These are phyloP conservation scores for Drosophila sturtevanti DNA, from an alignment of 1,140 invertebrate genomes.

Conservation along the genomic window DNA sequence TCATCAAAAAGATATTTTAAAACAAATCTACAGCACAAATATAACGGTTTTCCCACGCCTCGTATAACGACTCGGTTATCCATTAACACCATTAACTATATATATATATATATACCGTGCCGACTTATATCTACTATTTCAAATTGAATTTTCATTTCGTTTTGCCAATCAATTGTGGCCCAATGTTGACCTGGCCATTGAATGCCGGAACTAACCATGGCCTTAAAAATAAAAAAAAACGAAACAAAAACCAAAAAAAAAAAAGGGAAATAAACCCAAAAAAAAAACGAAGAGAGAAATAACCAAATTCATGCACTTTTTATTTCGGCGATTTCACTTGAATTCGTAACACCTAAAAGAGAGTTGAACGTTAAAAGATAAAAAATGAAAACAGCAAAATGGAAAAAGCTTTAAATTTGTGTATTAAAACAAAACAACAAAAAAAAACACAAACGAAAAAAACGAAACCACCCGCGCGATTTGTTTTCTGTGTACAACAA, in stretches of 20 bases:
- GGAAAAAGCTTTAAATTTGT: slow-evolving; percentile 56
- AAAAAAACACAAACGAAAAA: slow-evolving; percentile 50
- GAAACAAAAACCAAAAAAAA: too few species aligned
- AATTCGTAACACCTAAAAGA: slow-evolving; percentile 74
- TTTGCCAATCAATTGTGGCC: slow-evolving; percentile 65
- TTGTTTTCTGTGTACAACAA: slow-evolving; percentile 45
- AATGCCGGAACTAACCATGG: slow-evolving; percentile 73
- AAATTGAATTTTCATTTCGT: slow-evolving; percentile 74
- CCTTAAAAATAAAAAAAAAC: slow-evolving; percentile 49
- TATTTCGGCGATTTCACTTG: slow-evolving; percentile 75
- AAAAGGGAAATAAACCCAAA: slow-evolving; percentile 20
- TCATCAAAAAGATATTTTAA: too few species aligned
- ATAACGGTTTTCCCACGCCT: neutral
- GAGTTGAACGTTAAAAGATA: slow-evolving; percentile 34
- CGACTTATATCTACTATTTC: slow-evolving; percentile 31
- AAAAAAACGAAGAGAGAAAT: neutral
- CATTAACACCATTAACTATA: slow-evolving; percentile 20
- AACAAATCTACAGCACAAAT: too few species aligned
- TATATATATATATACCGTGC: neutral
- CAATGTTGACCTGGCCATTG: slow-evolving; percentile 49
- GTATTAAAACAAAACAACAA: slow-evolving; percentile 65
- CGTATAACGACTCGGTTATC: slow-evolving; percentile 14
- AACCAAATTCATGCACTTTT: slow-evolving; percentile 70
- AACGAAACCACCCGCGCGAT: slow-evolving; percentile 77
- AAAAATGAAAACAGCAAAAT: neutral